Evolutionary conservation across 2,797 vertebrate species (phyloP).

Genomic region (Aplochiton taeniatus): DNA sequence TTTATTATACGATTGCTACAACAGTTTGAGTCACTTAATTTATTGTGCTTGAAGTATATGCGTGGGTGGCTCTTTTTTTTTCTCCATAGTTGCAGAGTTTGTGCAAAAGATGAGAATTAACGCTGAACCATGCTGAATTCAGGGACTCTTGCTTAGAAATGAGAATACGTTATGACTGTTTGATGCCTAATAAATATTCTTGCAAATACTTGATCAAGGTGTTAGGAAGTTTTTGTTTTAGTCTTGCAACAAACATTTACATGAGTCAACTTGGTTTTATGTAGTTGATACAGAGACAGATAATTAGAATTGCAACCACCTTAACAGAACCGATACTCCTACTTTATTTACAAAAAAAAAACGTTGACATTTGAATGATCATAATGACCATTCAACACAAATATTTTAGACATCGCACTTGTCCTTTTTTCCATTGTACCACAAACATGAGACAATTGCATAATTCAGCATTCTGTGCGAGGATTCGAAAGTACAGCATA

Average conservation of each 20-base stretch:
- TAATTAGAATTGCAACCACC: too few relatives aligned
- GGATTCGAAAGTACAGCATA: slow-evolving; percentile 57
- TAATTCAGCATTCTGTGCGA: slow-evolving; percentile 72
- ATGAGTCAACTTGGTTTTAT: neutral
- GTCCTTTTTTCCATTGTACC: slow-evolving; percentile 48
- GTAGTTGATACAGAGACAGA: too few relatives aligned
- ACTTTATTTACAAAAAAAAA: slow-evolving; percentile 75
- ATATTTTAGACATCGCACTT: slow-evolving; percentile 56
- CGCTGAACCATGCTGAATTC: neutral
- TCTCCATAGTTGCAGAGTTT: too few relatives aligned
- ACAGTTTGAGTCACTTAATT: too few relatives aligned
- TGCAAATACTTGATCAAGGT: slow-evolving; percentile 34
- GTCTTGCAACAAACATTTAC: neutral
- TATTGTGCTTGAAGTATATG: too few relatives aligned
- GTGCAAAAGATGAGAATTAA: slow-evolving; percentile 10
- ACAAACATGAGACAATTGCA: slow-evolving; percentile 71
- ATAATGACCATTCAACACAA: slow-evolving; percentile 48
- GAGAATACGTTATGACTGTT: neutral
- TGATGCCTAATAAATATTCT: slow-evolving; percentile 68
- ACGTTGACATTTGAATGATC: slow-evolving; percentile 62
- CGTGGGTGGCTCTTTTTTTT: too few relatives aligned
- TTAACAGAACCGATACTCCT: slow-evolving; percentile 44
- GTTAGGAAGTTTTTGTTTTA: slow-evolving; percentile 8
- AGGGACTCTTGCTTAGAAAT: slow-evolving; percentile 4
- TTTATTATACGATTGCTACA: too few relatives aligned